phyloP scores from a whole-genome alignment of 2,113 vertebrate genomes.

The Mystacornis crossleyi region DNA sequence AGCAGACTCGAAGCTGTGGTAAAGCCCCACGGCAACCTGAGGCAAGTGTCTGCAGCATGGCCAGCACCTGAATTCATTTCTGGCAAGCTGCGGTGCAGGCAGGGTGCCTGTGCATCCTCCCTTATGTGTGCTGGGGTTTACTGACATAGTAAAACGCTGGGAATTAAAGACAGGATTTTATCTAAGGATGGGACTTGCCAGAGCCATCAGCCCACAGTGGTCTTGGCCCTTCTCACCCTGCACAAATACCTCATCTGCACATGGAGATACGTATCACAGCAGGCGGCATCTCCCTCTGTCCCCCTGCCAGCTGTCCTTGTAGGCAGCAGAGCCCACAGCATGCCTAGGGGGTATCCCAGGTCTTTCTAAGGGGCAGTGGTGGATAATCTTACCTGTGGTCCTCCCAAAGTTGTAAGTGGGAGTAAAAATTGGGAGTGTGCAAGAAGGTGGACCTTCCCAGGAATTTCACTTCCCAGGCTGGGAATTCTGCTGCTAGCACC shows the following conservation, averaged over 20 bases:
- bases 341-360: neutral
- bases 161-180: neutral
- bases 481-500: neutral
- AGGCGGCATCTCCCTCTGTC: neutral
- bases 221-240: neutral
- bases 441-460: neutral
- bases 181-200: neutral
- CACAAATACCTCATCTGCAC: neutral
- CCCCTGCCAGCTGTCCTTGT: neutral
- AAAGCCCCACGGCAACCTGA: fast-evolving
- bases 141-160: neutral
- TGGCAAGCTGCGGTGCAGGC: neutral
- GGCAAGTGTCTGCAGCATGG: neutral
- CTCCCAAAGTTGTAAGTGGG: neutral
- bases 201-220: neutral
- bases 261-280: neutral
- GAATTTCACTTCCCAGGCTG: neutral
- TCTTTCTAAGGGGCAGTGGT: neutral
- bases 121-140: neutral
- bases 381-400: neutral
- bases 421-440: neutral
- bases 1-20: fast-evolving
- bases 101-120: neutral
- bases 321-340: neutral
- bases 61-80: neutral